These are phyloP conservation scores for Drosophila simulans DNA, from an alignment of 1,140 invertebrate species.

Conservation along the genomic window DNA sequence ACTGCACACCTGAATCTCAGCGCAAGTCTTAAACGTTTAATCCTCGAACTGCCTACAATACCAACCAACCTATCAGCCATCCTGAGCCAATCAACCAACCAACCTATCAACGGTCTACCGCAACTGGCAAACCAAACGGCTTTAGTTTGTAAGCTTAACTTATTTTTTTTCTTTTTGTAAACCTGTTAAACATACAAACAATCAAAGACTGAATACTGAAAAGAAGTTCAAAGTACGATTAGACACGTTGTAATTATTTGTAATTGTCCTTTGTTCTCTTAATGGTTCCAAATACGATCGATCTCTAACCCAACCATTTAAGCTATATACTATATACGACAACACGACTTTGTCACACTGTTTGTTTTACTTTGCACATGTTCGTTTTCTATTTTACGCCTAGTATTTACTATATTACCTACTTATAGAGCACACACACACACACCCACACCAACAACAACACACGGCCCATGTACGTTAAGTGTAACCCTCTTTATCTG, in stretches of 20 bases:
- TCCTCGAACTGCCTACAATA: slow-evolving; percentile 73
- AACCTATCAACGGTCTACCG: slow-evolving; percentile 61
- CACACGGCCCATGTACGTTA: slow-evolving; percentile 59
- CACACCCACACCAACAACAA: slow-evolving; percentile 15
- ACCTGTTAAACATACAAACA: slow-evolving; percentile 53
- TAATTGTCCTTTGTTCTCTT: slow-evolving; percentile 68
- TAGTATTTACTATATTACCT: slow-evolving; percentile 53
- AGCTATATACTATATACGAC: slow-evolving; percentile 47
- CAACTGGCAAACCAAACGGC: slow-evolving; percentile 72
- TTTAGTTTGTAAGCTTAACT: slow-evolving; percentile 75
- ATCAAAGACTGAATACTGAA: slow-evolving; percentile 28
- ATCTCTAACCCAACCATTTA: slow-evolving; percentile 73
- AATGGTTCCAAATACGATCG: slow-evolving; percentile 73
- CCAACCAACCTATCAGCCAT: slow-evolving; percentile 56
- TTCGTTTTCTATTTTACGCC: slow-evolving; percentile 53
- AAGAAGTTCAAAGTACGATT: slow-evolving; percentile 16
- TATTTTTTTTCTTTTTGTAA: slow-evolving; percentile 33
- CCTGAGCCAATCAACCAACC: slow-evolving; percentile 38
- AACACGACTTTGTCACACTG: slow-evolving; percentile 62
- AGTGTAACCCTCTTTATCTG: slow-evolving; percentile 57
- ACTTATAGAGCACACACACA: slow-evolving; percentile 48
- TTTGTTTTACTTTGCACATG: slow-evolving; percentile 71
- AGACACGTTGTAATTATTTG: slow-evolving; percentile 61
- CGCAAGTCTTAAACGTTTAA: slow-evolving; percentile 46
- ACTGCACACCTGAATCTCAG: slow-evolving; percentile 67